Evolutionary conservation across 2,888 invertebrate species (phyloP), one percentile per base, ranked within the genome.

Genomic region (Patella pellucida): DNA sequence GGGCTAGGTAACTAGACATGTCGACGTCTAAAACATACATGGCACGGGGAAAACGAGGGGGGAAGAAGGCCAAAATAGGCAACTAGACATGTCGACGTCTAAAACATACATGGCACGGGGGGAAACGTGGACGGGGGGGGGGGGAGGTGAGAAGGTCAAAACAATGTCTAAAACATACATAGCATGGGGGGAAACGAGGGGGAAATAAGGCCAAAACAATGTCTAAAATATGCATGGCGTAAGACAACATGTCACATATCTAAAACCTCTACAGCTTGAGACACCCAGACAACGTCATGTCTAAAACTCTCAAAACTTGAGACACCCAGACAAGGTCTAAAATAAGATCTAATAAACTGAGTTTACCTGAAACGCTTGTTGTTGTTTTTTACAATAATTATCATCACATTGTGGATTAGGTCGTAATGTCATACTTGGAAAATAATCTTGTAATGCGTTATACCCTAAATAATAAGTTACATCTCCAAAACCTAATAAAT

Each of bases 381-480:
- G 93, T 74, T 91, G 89, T 76, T 87, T 81, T 16, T 81, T 76
- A 89, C 99, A 99, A 89, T 93, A 93, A 0, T 88, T 90, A 89
- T 99, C 98, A 83, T 96, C 96, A 91, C 99, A 99, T 79, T 94
- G 93, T 0, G 95, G 93, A 92, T 99, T 99, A 0, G 99, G 99
- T 91, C 95, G 95, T 82, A 99, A 93, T 1, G 92, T 93, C 96
- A 97, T 96, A n/a, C 94, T 94, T 0, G 99, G 99, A 89, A 99
- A 99, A 92, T 96, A 99, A 90, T 99, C 99, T 78, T 94, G 94
- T 85, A 99, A 92, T 0, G 99, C 99, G 91, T 96, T 98, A 92
- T 99, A 99, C 1, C 99, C 99, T 79, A 99, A 92, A 90, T 99
- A 99, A 89, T 95, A 94, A 0, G 95, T 95, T 19, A 98, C 97